Conservation (phyloP, 2,113 vertebrate species). For the Monopterus albus region DNA sequence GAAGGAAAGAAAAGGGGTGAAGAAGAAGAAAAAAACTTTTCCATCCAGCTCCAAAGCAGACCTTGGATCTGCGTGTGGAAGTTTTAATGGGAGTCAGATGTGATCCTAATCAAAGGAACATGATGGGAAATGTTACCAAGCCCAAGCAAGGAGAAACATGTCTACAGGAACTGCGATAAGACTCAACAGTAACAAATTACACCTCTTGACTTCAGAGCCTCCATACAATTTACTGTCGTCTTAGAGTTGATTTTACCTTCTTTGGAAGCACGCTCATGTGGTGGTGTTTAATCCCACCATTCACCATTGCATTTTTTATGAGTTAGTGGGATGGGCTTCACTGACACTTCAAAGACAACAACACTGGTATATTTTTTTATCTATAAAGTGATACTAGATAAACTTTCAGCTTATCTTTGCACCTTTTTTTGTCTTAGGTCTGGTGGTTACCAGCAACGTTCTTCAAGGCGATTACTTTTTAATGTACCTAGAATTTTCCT, state of each 20-base stretch:
- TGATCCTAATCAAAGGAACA: slow-evolving; percentile 81
- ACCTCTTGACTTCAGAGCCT: slow-evolving; percentile 46
- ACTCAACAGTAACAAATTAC: slow-evolving; percentile 65
- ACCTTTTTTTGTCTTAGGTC: no score
- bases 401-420: no score
- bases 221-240: slow-evolving; percentile 33
- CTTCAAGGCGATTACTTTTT: no score
- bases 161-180: slow-evolving; percentile 73
- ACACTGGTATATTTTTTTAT: no score
- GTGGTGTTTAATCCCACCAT: slow-evolving; percentile 32
- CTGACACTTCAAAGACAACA: no score
- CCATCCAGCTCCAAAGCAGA: slow-evolving; percentile 62
- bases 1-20: slow-evolving; percentile 18
- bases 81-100: slow-evolving; percentile 83
- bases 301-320: no score
- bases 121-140: slow-evolving; percentile 77
- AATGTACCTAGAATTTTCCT: no score
- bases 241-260: slow-evolving; percentile 33
- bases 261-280: slow-evolving; percentile 20
- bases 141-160: slow-evolving; percentile 47
- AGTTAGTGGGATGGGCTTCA: no score
- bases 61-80: slow-evolving; percentile 73
- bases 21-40: slow-evolving; percentile 54
- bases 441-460: no score
- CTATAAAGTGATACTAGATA: no score